Base-by-base conservation (phyloP, 2,888 invertebrate species). In the Cerceris rybyensis region DNA sequence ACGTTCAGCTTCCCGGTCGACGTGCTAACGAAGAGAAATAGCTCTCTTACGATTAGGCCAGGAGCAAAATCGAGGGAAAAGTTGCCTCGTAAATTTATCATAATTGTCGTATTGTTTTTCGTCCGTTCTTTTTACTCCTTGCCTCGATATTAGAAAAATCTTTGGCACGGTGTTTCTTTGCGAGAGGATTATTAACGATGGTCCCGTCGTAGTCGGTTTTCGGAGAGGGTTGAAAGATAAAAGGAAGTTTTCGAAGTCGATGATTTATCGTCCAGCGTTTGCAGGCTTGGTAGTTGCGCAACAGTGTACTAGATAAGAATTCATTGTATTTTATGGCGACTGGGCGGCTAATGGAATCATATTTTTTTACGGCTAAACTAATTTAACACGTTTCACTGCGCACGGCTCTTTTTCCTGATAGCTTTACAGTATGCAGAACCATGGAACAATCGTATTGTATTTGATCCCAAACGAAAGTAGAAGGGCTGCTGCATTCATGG, bases 401-500 rank as follows among this genome's bases (percentile, higher is more conserved):
- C 69, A 52, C 57, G 63, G 7, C 57, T 49, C 52, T 66, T 39
- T 63, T 49, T 43, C 28, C 43, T 46, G 49, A 16, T 6, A 16
- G 54, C 54, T 41, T 55, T 65, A 52, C 63, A 46, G 6, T n/a
- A 41, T 13, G 11, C 42, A 49, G 52, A 52, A 8, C n/a, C 13
- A 58, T 28, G 55, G 55, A 55, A 43, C 55, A 58, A 75, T 70
- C 66, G 75, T 46, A 49, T 63, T 64, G 66, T 66, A 67, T 64
- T 75, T 65, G 78, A 70, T 66, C 17, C 70, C 59, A 41, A 70
- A 63, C 70, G 63, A 67, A 67, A 67, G 66, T 46, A 14, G 70
- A 75, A 70, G 75, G 75, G 28, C 28, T 28, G 28, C 60, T 41
- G 70, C 77, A 59, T 78, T 78, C 70, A 75, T 39, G 63, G 68